A percentile compares a stretch with the other conserved stretches of the same genome.
Conservation (phyloP, 2,113 vertebrate genomes). For the Apodemus speciosus region DNA sequence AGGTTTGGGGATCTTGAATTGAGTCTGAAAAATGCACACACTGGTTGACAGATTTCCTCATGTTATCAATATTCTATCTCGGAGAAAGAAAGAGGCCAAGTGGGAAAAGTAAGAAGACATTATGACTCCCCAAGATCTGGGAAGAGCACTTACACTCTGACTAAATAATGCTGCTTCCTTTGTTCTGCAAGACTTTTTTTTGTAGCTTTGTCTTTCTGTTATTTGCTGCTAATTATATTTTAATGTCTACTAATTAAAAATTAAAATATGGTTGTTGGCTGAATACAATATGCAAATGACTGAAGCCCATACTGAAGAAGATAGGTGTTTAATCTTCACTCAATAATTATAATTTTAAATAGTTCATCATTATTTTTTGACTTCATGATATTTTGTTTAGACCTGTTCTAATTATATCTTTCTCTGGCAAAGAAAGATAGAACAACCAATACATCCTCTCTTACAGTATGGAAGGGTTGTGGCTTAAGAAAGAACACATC, state of each 20-base stretch:
- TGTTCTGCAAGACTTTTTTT: slow-evolving; percentile 71
- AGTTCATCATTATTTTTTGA: slow-evolving; percentile 1
- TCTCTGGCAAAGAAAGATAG: slow-evolving; percentile 32
- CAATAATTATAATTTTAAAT: slow-evolving; percentile 62
- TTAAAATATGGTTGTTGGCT: slow-evolving; percentile 78
- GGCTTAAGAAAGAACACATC: not conserved
- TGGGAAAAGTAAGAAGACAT: slow-evolving; percentile 50
- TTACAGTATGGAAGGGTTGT: not conserved
- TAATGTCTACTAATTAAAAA: slow-evolving; percentile 77
- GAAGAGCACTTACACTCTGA: slow-evolving; percentile 56
- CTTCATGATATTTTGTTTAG: slow-evolving; percentile 7
- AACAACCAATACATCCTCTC: not conserved
- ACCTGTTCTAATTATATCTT: not conserved
- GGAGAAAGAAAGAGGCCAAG: not conserved
- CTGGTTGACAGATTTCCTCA: not conserved
- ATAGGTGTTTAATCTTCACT: slow-evolving; percentile 69
- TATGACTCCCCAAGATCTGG: slow-evolving; percentile 51
- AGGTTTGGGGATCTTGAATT: slow-evolving; percentile 61
- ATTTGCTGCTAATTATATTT: slow-evolving; percentile 82
- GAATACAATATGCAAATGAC: slow-evolving; percentile 76
- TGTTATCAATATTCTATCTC: not conserved
- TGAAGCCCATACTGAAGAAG: slow-evolving; percentile 72
- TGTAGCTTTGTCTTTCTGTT: slow-evolving; percentile 72
- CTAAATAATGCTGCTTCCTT: slow-evolving; percentile 73
- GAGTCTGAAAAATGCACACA: slow-evolving; percentile 66